A percentile compares a stretch with the other conserved stretches of the same genome.
Conservation (phyloP, 2,113 vertebrate genomes). For the Aphyosemion australe region DNA sequence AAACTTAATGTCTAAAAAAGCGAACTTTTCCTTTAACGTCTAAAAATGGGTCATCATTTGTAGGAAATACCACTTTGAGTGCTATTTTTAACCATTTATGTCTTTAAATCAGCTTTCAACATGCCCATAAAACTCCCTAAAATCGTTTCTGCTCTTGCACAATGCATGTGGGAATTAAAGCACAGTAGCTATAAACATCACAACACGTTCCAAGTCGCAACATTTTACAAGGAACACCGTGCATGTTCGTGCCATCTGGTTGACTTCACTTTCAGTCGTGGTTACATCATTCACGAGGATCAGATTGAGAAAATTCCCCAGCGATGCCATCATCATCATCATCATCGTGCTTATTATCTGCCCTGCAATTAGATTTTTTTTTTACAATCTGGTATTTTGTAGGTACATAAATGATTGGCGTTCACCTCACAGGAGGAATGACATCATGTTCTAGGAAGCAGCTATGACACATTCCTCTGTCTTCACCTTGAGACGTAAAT, state of each 20-base stretch:
- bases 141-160: no score
- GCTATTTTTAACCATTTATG: not conserved
- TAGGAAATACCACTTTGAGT: no score
- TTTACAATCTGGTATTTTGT: conserved; percentile 45
- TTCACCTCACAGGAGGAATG: conserved; percentile 30
- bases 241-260: conserved; percentile 62
- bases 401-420: conserved; percentile 22
- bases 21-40: no score
- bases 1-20: no score
- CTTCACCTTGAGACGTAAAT: conserved; percentile 33
- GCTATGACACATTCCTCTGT: conserved; percentile 29
- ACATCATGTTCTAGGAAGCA: conserved; percentile 40
- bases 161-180: not conserved
- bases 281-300: conserved; percentile 70
- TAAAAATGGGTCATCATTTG: no score
- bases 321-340: conserved; percentile 48
- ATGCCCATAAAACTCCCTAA: no score
- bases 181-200: conserved; percentile 41
- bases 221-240: conserved; percentile 37
- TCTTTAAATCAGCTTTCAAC: no score
- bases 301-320: conserved; percentile 64
- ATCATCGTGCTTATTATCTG: conserved; percentile 67
- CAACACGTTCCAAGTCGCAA: conserved; percentile 17
- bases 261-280: conserved; percentile 39
- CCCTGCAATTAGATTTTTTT: conserved; percentile 45